phyloP scores from a whole-genome alignment of 2,797 vertebrate genomes.

The Sciaenops ocellatus region DNA sequence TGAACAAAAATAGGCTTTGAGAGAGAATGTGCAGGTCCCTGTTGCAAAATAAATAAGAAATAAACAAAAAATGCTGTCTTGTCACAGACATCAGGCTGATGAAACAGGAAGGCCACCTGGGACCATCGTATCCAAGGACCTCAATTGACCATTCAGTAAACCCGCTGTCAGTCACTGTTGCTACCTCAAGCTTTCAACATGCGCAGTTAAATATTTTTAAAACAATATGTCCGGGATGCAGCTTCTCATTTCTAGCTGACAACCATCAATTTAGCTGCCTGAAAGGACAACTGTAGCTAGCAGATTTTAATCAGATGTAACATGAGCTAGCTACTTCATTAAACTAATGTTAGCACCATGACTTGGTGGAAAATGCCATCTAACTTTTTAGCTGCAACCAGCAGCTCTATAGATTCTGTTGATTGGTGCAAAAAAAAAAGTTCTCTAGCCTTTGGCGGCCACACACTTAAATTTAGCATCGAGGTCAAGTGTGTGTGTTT shows the following conservation, averaged over 20 bases:
- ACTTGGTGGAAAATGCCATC: neutral
- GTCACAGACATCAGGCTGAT: conserved; percentile 21
- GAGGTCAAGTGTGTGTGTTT: too few species aligned
- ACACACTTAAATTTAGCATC: too few species aligned
- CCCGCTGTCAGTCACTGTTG: neutral
- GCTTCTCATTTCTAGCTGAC: neutral
- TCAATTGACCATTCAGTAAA: neutral
- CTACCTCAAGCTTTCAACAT: neutral
- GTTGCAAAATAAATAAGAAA: conserved; percentile 6
- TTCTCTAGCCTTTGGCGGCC: too few species aligned
- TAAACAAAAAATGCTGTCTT: conserved; percentile 1
- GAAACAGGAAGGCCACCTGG: conserved; percentile 11
- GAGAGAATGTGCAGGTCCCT: conserved; percentile 3
- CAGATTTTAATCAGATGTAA: neutral
- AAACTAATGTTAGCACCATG: neutral
- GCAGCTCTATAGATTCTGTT: too few species aligned
- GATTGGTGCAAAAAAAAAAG: too few species aligned
- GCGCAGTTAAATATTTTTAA: neutral
- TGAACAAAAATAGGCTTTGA: conserved; percentile 40
- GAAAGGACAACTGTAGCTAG: neutral
- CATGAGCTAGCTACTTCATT: neutral
- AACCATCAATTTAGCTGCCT: neutral
- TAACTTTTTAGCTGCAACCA: neutral
- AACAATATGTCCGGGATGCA: neutral
- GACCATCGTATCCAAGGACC: neutral